These are phyloP conservation scores for Metellina segmentata DNA, from an alignment of 2,888 invertebrate species.

Conservation along the genomic window DNA sequence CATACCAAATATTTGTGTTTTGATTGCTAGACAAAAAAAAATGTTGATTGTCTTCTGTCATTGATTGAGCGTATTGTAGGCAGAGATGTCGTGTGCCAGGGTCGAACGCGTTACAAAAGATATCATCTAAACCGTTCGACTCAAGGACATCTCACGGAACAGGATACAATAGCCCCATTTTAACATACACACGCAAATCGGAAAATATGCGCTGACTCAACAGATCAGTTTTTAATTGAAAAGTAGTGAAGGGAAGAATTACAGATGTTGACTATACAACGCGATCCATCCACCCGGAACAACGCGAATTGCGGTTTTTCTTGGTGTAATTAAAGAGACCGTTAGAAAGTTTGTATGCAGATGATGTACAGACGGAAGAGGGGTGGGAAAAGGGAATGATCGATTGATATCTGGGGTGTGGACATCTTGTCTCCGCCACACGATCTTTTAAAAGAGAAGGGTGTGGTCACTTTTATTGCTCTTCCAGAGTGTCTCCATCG, in stretches of 20 bases:
- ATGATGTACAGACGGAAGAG: neutral
- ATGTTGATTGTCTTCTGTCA: too few species aligned
- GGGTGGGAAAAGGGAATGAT: neutral
- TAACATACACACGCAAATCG: neutral
- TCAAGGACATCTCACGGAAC: neutral
- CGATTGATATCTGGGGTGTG: conserved; percentile 55
- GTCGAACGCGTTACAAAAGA: neutral
- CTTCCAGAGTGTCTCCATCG: neutral
- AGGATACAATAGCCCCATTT: neutral
- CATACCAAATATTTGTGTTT: too few species aligned
- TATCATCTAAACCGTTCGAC: neutral
- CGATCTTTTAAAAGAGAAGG: conserved; percentile 27
- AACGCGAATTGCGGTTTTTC: neutral
- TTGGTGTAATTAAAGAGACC: neutral
- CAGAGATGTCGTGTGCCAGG: neutral
- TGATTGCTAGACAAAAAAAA: too few species aligned
- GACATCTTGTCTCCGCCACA: conserved; percentile 10
- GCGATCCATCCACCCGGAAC: too few species aligned
- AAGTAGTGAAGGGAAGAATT: too few species aligned
- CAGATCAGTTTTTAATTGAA: too few species aligned
- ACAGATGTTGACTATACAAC: too few species aligned
- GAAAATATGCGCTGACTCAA: neutral
- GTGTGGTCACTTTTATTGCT: conserved; percentile 33
- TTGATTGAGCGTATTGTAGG: too few species aligned
- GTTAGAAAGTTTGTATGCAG: neutral